Base-by-base conservation (phyloP, 2,113 vertebrate species). In the Leiothrix lutea region DNA sequence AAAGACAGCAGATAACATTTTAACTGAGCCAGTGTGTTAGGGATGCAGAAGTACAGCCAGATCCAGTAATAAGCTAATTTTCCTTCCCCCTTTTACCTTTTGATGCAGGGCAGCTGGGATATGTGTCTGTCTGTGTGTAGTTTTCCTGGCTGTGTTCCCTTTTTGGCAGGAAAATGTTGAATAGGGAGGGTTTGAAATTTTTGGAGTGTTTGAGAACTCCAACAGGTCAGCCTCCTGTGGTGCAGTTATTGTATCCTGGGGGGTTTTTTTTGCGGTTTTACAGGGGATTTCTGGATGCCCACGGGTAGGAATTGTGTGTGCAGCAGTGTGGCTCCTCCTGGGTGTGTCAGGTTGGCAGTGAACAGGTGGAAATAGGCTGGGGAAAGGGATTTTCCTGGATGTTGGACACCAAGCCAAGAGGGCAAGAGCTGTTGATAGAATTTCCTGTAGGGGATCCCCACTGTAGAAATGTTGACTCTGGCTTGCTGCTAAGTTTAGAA, bases 381-480 rank as follows among this genome's bases (percentile, higher is more conserved):
- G 42, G 35, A 86, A 80, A 65, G 22, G 31, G 25, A 24, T 86
- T 90, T 87, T 66, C 50, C 70, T 51, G 58, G 5, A n/a, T 42
- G 60, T 69, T 1, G 12, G 50, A 73, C 44, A 11, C 4, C 14
- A 71, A 95, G 38, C 47, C 7, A 28, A 77, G 65, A 94, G 86
- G 93, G 64, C 64, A 67, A 78, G 51, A 80, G 22, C 47, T 78
- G 56, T 73, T 92, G 75, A 35, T 0, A 51, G 45, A 71, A 64
- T 33, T 74, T 77, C 71, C 83, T 80, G 44, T 8, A 88, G 95
- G 72, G 80, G 57, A 96, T 91, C 79, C 89, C 91, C 79, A 6
- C 73, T 48, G 54, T 58, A n/a, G 79, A 86, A 96, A 56, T 92
- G 71, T 94, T 91, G 92, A 90, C 53, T 92, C 65, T 96, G 90